Percentiles rank a stretch among this genome's conserved stretches.
Evolutionary conservation across 2,888 invertebrate species (phyloP).

Genomic region (Himalopsyche anomala): DNA sequence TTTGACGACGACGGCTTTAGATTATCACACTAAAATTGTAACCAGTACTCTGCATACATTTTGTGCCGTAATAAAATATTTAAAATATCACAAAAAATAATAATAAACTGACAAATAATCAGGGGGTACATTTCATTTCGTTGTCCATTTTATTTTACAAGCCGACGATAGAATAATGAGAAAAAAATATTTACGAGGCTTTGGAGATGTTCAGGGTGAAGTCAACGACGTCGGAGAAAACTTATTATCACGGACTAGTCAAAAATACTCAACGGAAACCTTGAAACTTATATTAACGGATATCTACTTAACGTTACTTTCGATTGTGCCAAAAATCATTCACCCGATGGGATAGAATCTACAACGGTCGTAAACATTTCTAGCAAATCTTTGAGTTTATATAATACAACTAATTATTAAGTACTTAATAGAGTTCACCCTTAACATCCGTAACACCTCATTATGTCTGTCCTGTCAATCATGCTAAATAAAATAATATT

Average conservation of each 20-base stretch:
- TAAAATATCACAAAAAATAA: slow-evolving; percentile 18
- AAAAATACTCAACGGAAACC: neutral
- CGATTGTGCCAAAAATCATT: neutral
- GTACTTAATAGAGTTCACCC: neutral
- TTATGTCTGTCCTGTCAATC: neutral
- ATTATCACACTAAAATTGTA: neutral
- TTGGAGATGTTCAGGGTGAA: slow-evolving; percentile 7
- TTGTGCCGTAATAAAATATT: neutral
- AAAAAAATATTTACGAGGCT: neutral
- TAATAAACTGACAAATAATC: neutral
- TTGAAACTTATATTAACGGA: slow-evolving; percentile 6
- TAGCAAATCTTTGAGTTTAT: neutral
- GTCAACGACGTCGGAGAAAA: neutral
- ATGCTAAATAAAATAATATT: too few relatives aligned
- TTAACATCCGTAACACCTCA: neutral
- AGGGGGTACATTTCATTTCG: neutral
- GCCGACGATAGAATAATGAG: neutral
- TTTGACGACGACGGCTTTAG: neutral
- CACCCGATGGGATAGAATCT: neutral
- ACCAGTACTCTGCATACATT: neutral
- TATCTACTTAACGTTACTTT: neutral
- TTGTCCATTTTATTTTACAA: slow-evolving; percentile 2
- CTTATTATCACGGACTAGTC: slow-evolving; percentile 10
- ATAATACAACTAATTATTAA: slow-evolving; percentile 4
- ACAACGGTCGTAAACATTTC: neutral